These are phyloP conservation scores for Pogonomyrmex barbatus DNA, from an alignment of 1,140 invertebrate genomes.

Conservation along the genomic window DNA sequence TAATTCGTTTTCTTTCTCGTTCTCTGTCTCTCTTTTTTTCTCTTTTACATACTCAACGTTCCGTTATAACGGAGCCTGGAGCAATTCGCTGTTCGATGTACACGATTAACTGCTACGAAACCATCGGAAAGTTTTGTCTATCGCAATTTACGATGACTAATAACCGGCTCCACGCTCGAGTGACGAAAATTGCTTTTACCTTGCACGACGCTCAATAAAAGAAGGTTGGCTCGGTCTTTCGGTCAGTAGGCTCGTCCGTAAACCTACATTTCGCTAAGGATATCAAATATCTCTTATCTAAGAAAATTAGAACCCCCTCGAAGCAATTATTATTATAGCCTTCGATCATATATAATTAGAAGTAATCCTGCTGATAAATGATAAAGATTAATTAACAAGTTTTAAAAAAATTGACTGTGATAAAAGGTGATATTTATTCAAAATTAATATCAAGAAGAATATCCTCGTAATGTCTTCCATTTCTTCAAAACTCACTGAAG, in stretches of 20 bases:
- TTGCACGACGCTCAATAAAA: slow-evolving; percentile 30
- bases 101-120: slow-evolving; percentile 51
- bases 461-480: background rate
- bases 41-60: slow-evolving; percentile 44
- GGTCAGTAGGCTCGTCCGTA: slow-evolving; percentile 52
- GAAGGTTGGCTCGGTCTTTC: slow-evolving; percentile 50
- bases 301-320: background rate
- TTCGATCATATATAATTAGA: slow-evolving; percentile 16
- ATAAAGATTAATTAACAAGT: background rate
- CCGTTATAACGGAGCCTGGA: slow-evolving; percentile 75
- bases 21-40: background rate
- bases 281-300: background rate
- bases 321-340: background rate
- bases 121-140: slow-evolving; percentile 24
- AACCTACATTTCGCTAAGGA: slow-evolving; percentile 15
- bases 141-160: slow-evolving; percentile 31
- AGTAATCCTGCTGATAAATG: background rate
- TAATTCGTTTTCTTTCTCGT: slow-evolving; percentile 8
- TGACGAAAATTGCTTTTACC: slow-evolving; percentile 53
- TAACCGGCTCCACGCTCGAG: slow-evolving; percentile 44
- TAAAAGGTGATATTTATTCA: background rate
- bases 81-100: background rate
- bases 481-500: slow-evolving; percentile 4
- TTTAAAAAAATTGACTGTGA: background rate
- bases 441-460: background rate